A percentile compares a stretch with the other conserved stretches of the same genome.
phyloP scores from a whole-genome alignment of 1,140 invertebrate species.

The Scaptodrosophila lebanonensis region DNA sequence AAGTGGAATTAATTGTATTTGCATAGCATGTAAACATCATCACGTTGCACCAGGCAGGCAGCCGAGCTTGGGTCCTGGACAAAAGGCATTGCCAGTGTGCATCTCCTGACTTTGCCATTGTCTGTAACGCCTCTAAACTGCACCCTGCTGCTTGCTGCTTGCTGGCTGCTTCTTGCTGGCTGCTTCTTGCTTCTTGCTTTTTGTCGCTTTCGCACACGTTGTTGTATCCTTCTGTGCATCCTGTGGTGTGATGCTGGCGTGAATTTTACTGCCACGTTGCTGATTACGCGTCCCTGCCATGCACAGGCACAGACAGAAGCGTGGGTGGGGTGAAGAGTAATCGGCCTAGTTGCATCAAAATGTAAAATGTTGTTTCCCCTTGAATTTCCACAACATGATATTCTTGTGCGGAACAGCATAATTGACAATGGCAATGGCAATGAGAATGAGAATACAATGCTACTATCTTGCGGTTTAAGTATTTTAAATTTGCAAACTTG shows the following conservation, averaged over 20 bases:
- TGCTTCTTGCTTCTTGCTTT: too few relatives aligned
- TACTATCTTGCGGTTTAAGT: too few relatives aligned
- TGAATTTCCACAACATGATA: too few relatives aligned
- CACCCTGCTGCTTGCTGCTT: conserved; percentile 5
- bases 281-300: conserved; percentile 51
- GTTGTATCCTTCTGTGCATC: conserved; percentile 66
- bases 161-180: conserved; percentile 4
- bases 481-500: too few relatives aligned
- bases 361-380: too few relatives aligned
- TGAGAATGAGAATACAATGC: too few relatives aligned
- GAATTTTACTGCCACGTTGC: conserved; percentile 57
- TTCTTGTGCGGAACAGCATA: too few relatives aligned
- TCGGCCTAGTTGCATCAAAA: too few relatives aligned
- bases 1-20: conserved; percentile 74
- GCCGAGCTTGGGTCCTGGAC: too few relatives aligned
- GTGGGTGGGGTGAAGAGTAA: too few relatives aligned
- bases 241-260: conserved; percentile 46
- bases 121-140: conserved; percentile 30
- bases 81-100: conserved; percentile 11
- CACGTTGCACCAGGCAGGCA: conserved; percentile 47
- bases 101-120: conserved; percentile 19
- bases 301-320: neutral
- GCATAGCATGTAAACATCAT: conserved; percentile 72
- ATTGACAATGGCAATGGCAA: too few relatives aligned
- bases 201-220: conserved; percentile 32